Base-by-base conservation (phyloP, 2,797 vertebrate genomes). In the Manis pentadactyla region DNA sequence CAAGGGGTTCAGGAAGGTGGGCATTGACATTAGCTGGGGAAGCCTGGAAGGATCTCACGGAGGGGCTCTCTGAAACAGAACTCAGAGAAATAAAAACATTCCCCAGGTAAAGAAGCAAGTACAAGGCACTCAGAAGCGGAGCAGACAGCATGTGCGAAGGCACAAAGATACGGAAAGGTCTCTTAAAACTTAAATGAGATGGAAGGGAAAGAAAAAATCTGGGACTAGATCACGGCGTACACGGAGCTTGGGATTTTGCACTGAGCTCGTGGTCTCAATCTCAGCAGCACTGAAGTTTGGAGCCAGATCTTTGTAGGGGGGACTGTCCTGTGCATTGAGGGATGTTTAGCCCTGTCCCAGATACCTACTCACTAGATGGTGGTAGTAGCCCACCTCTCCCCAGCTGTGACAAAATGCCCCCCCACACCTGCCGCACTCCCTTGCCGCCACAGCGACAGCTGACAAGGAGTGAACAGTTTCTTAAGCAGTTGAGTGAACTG, bases 171-270 rank as follows among this genome's bases (percentile, higher is more conserved):
- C 21, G 17, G 19, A 27, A 57, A 42, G 42, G 14, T 21, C 19
- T 31, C 63, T 51, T 64, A 53, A 63, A 55, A 42, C 49, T 71
- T 49, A 57, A 64, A n/a, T 46, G 15, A 77, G 66, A 63, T 11
- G 14, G 14, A 66, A 57, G 31, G 74, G 34, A 95, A 93, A 90
- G 18, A 82, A 55, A 21, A 14, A 21, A 61, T n/a, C 29, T 66
- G 61, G n/a, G 3, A 13, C 7, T 18, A 21, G 42, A 27, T 51
- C 49, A 8, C 17, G 57, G 25, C 68, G 5, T 3, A 21, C 7
- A 2, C 55, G 21, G 13, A 74, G 19, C 8, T 21, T 49, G 39
- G 31, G 5, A 19, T 29, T 59, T 61, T 57, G 27, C n/a, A 25
- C 11, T 1, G 1, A 51, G 49, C 23, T 81, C 17, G 23, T 46